Evolutionary conservation across 1,140 invertebrate species (phyloP), one percentile per base, ranked within the genome.

Genomic region (Agrypnia vestita): DNA sequence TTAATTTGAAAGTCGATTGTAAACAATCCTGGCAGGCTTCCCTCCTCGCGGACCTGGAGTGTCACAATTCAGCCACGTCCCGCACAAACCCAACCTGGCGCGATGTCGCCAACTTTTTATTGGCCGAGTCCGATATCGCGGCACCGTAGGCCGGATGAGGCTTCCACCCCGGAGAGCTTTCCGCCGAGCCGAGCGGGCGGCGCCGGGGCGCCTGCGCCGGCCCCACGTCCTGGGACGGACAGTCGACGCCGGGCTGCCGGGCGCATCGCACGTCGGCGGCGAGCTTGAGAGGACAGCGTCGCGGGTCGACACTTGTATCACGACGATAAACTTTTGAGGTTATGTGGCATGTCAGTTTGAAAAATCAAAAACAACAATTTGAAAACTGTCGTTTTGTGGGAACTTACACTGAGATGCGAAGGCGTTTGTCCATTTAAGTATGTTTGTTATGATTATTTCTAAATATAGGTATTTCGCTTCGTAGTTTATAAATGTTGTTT

Each of bases 191-290:
- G 17, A 9, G 55, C 12, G 35, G 19, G 13, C 11, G 56, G 35
- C n/a, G 21, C 3, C n/a, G 10, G 53, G 62, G 43, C 76, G 76
- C 76, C 46, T 61, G 76, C 73, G 73, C 49, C 47, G 43, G 43
- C 67, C 44, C 25, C 49, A 46, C 46, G 64, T 51, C 53, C 64
- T 47, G 80, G 51, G 53, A 72, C 25, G 19, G 46, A 49, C 80
- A 82, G 80, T 82, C 76, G 71, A 79, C 80, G 76, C 72, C 77
- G 75, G 80, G 80, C 64, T 69, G 75, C 51, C 81, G 81, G 15
- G 81, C 77, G 77, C 47, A 55, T n/a, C 69, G 69, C n/a, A 55
- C 69, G 69, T 73, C 19, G 67, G 69, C 69, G 49, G 51, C 69
- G 47, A 53, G 11, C 21, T 15, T 53, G 7, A 4, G n/a, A n/a